A percentile compares a stretch with the other conserved stretches of the same genome.
These are phyloP conservation scores for Macrosteles quadrilineatus DNA, from an alignment of 1,140 invertebrate species.

Conservation along the genomic window DNA sequence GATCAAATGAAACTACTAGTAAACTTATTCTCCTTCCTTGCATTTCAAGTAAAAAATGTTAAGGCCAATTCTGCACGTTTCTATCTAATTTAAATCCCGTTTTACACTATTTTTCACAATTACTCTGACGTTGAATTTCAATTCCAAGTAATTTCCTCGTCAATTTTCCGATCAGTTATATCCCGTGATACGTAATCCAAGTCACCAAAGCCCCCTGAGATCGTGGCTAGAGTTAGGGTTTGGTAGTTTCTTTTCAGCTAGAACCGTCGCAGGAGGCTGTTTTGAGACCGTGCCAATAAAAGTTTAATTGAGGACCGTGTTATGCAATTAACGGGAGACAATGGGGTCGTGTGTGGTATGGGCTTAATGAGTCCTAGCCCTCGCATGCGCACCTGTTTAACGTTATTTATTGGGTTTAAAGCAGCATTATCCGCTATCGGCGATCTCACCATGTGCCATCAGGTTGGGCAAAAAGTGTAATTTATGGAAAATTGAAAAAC, in stretches of 20 bases:
- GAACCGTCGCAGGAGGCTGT: neutral
- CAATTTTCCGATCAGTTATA: neutral
- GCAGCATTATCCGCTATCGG: too few species aligned
- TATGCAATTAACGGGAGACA: slow-evolving; percentile 1
- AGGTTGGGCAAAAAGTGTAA: too few species aligned
- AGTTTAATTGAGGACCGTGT: neutral
- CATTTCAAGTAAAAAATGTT: neutral
- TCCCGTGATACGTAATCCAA: too few species aligned
- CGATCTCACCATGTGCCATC: too few species aligned
- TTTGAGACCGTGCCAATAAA: slow-evolving; percentile 6
- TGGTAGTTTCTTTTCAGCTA: neutral
- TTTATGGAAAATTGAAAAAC: too few species aligned
- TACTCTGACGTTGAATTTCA: neutral
- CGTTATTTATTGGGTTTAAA: too few species aligned
- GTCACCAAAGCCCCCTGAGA: too few species aligned
- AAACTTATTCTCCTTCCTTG: neutral
- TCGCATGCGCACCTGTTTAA: neutral
- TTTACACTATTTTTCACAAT: neutral
- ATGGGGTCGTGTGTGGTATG: slow-evolving; percentile 12
- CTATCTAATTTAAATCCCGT: neutral
- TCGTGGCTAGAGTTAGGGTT: too few species aligned
- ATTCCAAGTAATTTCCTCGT: neutral
- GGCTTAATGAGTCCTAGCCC: neutral
- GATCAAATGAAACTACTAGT: neutral
- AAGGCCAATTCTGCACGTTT: neutral